Conservation (phyloP, 1,140 invertebrate species). For the Triops longicaudatus region DNA sequence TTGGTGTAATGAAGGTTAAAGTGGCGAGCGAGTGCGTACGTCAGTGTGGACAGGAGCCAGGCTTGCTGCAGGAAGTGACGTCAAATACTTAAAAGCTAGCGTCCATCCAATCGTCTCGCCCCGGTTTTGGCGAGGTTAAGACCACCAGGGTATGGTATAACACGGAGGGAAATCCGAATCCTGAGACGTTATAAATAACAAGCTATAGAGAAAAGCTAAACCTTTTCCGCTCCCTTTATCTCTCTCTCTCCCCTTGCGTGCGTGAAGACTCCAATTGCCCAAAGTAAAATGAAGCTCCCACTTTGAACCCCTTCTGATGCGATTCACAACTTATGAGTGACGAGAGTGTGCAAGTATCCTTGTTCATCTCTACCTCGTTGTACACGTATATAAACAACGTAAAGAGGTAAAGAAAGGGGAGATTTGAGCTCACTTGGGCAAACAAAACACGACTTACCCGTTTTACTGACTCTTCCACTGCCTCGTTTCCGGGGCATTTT, state of each 20-base stretch:
- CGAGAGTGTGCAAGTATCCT: no score
- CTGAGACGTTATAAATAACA: constrained; percentile 13
- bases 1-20: neutral
- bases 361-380: no score
- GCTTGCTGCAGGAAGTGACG: constrained; percentile 3
- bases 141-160: constrained; percentile 1
- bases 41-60: constrained; percentile 5
- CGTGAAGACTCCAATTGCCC: neutral
- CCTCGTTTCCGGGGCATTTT: constrained; percentile 10
- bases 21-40: constrained; percentile 3
- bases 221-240: constrained; percentile 5
- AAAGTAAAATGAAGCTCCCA: neutral
- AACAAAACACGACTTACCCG: neutral
- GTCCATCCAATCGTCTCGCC: neutral
- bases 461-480: neutral
- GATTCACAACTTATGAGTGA: no score
- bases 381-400: no score
- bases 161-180: constrained; percentile 4
- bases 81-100: neutral
- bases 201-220: neutral
- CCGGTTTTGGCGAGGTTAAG: neutral
- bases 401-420: no score
- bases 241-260: neutral
- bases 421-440: neutral
- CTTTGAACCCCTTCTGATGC: neutral